These are phyloP conservation scores for Phymastichus coffea DNA, from an alignment of 1,140 invertebrate genomes.

Conservation along the genomic window DNA sequence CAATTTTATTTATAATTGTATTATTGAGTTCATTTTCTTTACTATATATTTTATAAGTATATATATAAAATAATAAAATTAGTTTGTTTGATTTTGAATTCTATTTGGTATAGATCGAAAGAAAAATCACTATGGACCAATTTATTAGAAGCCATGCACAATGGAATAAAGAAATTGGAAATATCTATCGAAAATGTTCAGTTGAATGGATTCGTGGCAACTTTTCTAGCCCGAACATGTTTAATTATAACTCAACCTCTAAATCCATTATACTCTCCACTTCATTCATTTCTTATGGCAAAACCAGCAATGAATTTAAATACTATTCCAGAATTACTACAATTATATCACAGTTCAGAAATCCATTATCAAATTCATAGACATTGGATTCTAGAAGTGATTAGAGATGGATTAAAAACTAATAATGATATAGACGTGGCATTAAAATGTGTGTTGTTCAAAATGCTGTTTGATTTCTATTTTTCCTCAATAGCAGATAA, in stretches of 20 bases:
- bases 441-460: slow-evolving; percentile 62
- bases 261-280: slow-evolving; percentile 66
- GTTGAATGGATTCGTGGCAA: slow-evolving; percentile 66
- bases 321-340: slow-evolving; percentile 76
- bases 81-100: slow-evolving; percentile 12
- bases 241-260: slow-evolving; percentile 67
- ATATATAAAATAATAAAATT: not conserved
- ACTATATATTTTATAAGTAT: not conserved
- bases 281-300: slow-evolving; percentile 71
- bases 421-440: slow-evolving; percentile 60
- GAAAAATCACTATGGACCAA: slow-evolving; percentile 57
- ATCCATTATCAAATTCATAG: slow-evolving; percentile 62
- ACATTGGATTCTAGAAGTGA: slow-evolving; percentile 68
- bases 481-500: slow-evolving; percentile 45
- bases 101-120: slow-evolving; percentile 51
- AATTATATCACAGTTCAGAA: slow-evolving; percentile 70
- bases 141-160: slow-evolving; percentile 56
- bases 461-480: slow-evolving; percentile 61
- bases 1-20: slow-evolving; percentile 25
- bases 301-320: slow-evolving; percentile 68
- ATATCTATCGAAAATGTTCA: slow-evolving; percentile 52
- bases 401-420: slow-evolving; percentile 66
- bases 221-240: slow-evolving; percentile 69
- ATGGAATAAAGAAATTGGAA: slow-evolving; percentile 50
- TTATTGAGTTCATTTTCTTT: not conserved